Evolutionary conservation across 2,888 invertebrate species (phyloP), one percentile per base, ranked within the genome.

Genomic region (Polia nebulosa): DNA sequence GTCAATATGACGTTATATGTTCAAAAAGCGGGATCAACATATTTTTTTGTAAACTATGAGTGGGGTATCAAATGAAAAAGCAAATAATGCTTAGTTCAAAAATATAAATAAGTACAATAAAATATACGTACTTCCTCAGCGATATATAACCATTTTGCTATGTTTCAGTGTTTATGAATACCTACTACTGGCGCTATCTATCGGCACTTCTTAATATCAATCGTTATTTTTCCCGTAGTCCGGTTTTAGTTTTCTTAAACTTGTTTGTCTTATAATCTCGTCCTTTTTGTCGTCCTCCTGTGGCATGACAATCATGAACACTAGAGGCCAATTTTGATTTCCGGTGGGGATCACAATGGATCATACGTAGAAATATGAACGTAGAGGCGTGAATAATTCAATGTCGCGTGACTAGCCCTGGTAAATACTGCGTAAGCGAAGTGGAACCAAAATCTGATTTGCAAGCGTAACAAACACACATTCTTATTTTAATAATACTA

Each of bases 291-390:
- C 68, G n/a, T 55, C 63, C 68, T 41, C 17, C 62, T 69, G 58
- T 78, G 41, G 51, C n/a, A n/a, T 27, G 62, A 56, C 55, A 53
- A 66, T 74, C 57, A 51, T 7, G 20, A 60, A 39, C 20, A n/a
- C n/a, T n/a, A n/a, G n/a, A n/a, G n/a, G 58, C 63, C 53, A 60
- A 51, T 34, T 53, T 55, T 58, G 51, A 72, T 68, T 75, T 76
- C 71, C 76, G 61, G 44, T 76, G 61, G 39, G 17, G 17, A 20
- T 52, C 20, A 51, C 34, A 56, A 44, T 55, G 41, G 36, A 51
- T 29, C 49, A 55, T 41, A 41, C 39, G 39, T 41, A 41, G 39
- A 41, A 2, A n/a, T 56, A 29, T n/a, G 17, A 25, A 63, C 17
- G 8, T 27, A 47, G 2, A 4, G 49, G 17, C 2, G 22, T 27